Evolutionary conservation across 2,888 invertebrate species (phyloP).

Genomic region (Pharmacophagus antenor): DNA sequence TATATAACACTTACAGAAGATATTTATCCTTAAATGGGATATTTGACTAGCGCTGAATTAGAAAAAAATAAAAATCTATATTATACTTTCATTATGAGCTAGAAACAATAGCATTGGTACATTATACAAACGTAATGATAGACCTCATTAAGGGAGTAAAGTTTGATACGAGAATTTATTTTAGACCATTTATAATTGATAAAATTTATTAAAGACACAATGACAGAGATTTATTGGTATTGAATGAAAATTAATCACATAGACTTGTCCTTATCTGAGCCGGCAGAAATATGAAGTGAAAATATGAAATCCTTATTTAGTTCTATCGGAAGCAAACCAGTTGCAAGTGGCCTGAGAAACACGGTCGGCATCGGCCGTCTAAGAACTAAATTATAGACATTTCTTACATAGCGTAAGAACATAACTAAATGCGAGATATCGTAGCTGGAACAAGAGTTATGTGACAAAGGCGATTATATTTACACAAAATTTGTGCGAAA

Average conservation of each 20-base stretch:
- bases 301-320: slow-evolving; percentile 72
- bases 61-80: no score
- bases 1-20: slow-evolving; percentile 25
- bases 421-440: slow-evolving; percentile 38
- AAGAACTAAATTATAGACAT: slow-evolving; percentile 71
- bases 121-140: no score
- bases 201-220: slow-evolving; percentile 15
- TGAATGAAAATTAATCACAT: slow-evolving; percentile 54
- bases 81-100: no score
- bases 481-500: no score
- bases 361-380: slow-evolving; percentile 40
- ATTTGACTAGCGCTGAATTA: no score
- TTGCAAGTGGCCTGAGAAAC: slow-evolving; percentile 73
- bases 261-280: slow-evolving; percentile 38
- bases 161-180: background rate
- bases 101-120: no score
- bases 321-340: slow-evolving; percentile 68
- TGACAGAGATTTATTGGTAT: slow-evolving; percentile 32
- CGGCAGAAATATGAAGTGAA: slow-evolving; percentile 62
- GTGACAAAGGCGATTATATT: slow-evolving; percentile 25
- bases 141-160: no score
- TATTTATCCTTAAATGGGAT: slow-evolving; percentile 18
- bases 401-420: slow-evolving; percentile 66
- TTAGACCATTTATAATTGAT: background rate
- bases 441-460: slow-evolving; percentile 33